Evolutionary conservation across 2,797 vertebrate species (phyloP).

Genomic region (Argentina silus): DNA sequence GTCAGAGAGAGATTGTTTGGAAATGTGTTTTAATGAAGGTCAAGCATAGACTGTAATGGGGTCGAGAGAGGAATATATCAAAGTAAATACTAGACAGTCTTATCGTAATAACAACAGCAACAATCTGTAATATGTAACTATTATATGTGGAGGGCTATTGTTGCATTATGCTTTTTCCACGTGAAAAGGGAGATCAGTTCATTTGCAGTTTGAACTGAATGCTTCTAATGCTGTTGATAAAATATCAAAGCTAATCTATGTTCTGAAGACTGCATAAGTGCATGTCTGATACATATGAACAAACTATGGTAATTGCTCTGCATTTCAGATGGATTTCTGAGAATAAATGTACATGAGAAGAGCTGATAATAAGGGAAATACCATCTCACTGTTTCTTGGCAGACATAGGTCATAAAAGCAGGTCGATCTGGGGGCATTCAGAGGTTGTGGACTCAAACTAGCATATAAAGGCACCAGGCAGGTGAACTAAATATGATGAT

Average conservation of each 20-base stretch:
- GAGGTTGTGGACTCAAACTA: slow-evolving; percentile 43
- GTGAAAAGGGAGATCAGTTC: background rate
- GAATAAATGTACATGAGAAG: background rate
- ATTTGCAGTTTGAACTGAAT: background rate
- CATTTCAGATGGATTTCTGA: too few relatives aligned
- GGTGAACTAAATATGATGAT: background rate
- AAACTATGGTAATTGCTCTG: too few relatives aligned
- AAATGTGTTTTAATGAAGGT: too few relatives aligned
- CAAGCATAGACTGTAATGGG: too few relatives aligned
- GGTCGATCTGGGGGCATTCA: slow-evolving; percentile 47
- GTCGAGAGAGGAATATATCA: background rate
- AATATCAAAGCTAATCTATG: too few relatives aligned
- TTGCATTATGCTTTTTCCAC: background rate
- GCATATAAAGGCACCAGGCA: background rate
- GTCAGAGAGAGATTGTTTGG: background rate
- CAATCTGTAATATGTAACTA: too few relatives aligned
- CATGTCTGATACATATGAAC: too few relatives aligned
- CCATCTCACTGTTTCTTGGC: background rate
- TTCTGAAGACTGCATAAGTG: too few relatives aligned
- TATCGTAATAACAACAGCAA: background rate
- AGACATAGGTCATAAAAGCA: background rate
- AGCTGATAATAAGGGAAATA: background rate
- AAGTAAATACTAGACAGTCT: background rate
- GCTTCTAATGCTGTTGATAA: background rate
- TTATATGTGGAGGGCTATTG: background rate